Conservation (phyloP, 2,797 vertebrate genomes). For the Bradypodion pumilum region DNA sequence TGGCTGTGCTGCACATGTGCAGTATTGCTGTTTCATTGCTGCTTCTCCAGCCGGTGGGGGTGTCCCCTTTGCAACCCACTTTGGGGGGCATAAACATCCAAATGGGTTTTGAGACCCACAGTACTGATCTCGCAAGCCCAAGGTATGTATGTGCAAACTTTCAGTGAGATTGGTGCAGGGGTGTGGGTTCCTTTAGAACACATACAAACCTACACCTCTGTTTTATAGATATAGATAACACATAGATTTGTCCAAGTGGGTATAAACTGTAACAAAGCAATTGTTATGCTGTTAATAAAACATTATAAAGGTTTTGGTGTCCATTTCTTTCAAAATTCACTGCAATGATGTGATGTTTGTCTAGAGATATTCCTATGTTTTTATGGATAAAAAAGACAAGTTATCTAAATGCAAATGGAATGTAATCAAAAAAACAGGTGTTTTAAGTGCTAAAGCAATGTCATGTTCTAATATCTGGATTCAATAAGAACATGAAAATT, state of each 20-base stretch:
- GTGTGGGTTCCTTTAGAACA: too few species aligned
- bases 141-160: too few species aligned
- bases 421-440: not conserved
- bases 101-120: too few species aligned
- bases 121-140: too few species aligned
- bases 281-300: not conserved
- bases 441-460: not conserved
- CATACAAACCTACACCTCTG: too few species aligned
- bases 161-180: too few species aligned
- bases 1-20: too few species aligned
- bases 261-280: not conserved
- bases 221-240: too few species aligned
- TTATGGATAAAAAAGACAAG: not conserved
- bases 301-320: not conserved
- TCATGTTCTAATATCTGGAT: not conserved
- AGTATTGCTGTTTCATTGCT: too few species aligned
- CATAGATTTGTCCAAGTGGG: not conserved
- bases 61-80: too few species aligned
- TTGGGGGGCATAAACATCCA: too few species aligned
- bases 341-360: not conserved
- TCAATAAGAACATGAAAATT: not conserved
- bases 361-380: not conserved
- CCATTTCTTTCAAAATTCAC: not conserved
- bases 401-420: constrained; percentile 15
- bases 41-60: too few species aligned